Conservation (phyloP, 2,888 invertebrate species). For the Apantesis nais region DNA sequence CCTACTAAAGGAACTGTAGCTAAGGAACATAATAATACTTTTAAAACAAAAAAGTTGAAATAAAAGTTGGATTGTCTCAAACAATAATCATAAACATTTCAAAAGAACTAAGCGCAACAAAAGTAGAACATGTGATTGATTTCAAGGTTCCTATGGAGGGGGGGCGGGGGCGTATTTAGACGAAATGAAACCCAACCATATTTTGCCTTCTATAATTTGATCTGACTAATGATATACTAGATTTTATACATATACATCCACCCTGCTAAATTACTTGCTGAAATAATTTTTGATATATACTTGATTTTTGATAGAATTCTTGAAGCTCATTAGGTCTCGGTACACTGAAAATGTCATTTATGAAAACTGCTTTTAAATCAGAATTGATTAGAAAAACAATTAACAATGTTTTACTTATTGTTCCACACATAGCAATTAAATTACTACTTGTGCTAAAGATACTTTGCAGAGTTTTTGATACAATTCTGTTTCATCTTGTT, state of each 20-base stretch:
- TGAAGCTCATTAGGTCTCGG: no score
- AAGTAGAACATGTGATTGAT: not conserved
- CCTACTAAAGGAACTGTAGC: conserved; percentile 19
- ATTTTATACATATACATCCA: not conserved
- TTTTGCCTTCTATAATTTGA: not conserved
- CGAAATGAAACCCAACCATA: not conserved
- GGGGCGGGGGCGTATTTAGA: not conserved
- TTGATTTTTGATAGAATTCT: no score
- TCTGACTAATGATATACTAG: not conserved
- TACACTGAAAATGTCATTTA: no score
- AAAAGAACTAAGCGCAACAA: not conserved
- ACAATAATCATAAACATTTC: not conserved
- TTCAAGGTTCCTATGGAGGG: not conserved
- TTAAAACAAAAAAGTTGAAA: conserved; percentile 38
- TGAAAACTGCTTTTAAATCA: no score
- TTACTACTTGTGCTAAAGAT: no score
- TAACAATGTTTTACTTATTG: no score
- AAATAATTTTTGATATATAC: not conserved
- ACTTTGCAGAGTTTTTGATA: no score
- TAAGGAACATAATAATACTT: conserved; percentile 36
- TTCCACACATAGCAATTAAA: no score
- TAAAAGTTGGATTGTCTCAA: conserved; percentile 21
- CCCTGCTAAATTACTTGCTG: not conserved
- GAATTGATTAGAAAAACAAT: no score
- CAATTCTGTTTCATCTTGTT: no score